Evolutionary conservation across 2,888 invertebrate genomes (phyloP), one percentile per base, ranked within the genome.

Genomic region (Leuctra nigra): DNA sequence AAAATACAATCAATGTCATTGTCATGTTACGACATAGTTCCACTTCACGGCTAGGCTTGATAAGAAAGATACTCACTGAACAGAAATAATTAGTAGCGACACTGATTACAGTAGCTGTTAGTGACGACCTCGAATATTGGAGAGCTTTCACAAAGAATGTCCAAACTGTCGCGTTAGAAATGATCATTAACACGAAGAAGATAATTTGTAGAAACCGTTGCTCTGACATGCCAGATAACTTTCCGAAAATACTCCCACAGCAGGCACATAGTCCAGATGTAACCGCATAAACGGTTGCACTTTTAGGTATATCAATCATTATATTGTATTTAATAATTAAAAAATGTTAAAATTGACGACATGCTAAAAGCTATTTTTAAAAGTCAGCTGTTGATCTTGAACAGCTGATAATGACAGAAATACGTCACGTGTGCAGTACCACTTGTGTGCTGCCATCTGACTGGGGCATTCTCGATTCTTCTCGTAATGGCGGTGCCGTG

Each of bases 1-100:
- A 23, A 53, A n/a, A 39, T 20, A 29, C 29, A 54, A 44, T 38
- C 20, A 16, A 35, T 38, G 4, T n/a, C n/a, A n/a, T n/a, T n/a
- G n/a, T n/a, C n/a, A n/a, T n/a, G n/a, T n/a, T n/a, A n/a, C n/a
- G n/a, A n/a, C n/a, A n/a, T n/a, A n/a, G n/a, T n/a, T n/a, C n/a
- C n/a, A n/a, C n/a, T n/a, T n/a, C n/a, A n/a, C n/a, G n/a, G n/a
- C n/a, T n/a, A n/a, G n/a, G n/a, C n/a, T 24, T 24, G 11, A 47
- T 16, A 13, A 48, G 53, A 53, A 63, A 57, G 22, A 47, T 13
- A 35, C 38, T 47, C 71, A 84, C 84, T 64, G 84, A 83, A 59
- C 79, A 68, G 50, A 82, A 69, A 67, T 82, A 85, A 69, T 82
- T 83, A 18, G 80, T 76, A 1, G 81, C 78, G 23, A 84, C 76